These are phyloP conservation scores for Leguminivora glycinivorella DNA, from an alignment of 1,140 invertebrate species.

Conservation along the genomic window DNA sequence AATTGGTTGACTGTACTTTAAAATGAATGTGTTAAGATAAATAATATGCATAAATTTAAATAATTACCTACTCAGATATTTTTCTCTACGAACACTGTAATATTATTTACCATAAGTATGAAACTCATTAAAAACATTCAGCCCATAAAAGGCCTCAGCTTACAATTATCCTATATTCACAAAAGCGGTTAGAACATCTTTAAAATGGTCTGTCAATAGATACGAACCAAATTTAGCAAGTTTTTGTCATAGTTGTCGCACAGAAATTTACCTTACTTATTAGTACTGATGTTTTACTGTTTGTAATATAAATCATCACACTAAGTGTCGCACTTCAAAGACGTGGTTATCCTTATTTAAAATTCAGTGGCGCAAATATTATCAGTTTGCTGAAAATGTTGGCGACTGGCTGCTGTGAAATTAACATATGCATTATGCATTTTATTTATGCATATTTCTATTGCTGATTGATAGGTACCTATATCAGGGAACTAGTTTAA, in stretches of 20 bases:
- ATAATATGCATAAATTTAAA: too few species aligned
- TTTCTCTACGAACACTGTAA: too few species aligned
- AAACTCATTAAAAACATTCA: background rate
- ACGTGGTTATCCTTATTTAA: background rate
- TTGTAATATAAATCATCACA: background rate
- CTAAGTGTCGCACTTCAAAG: background rate
- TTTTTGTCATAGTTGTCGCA: background rate
- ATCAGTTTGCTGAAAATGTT: slow-evolving; percentile 6
- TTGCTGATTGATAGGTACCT: background rate
- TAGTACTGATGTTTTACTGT: background rate
- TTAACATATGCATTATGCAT: too few species aligned
- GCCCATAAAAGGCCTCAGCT: background rate
- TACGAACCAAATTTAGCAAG: background rate
- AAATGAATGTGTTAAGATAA: too few species aligned
- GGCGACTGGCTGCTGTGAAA: background rate
- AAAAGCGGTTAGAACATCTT: background rate
- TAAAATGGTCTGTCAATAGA: background rate
- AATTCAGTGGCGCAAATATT: background rate
- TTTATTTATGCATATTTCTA: background rate
- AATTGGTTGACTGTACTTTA: too few species aligned
- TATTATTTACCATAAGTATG: background rate
- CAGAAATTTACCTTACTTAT: background rate
- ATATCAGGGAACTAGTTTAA: background rate
- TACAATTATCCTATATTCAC: background rate
- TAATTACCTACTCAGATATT: too few species aligned